A percentile compares a stretch with the other conserved stretches of the same genome.
These are phyloP conservation scores for Microplitis deprimator DNA, from an alignment of 2,888 invertebrate species.

Conservation along the genomic window DNA sequence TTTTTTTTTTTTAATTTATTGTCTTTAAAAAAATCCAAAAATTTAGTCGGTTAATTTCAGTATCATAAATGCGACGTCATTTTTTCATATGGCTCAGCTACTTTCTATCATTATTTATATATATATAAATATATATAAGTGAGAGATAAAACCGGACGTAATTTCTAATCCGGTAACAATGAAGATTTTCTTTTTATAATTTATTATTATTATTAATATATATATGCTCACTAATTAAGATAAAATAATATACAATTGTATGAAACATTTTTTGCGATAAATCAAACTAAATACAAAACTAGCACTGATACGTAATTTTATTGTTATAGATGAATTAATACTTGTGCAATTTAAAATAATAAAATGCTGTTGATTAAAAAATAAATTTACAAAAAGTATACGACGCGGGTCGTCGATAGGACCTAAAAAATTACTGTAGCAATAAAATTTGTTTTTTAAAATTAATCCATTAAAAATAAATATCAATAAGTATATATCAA, in stretches of 20 bases:
- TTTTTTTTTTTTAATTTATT: too few relatives aligned
- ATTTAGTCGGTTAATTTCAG: background rate
- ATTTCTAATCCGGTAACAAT: background rate
- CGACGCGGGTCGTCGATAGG: conserved; percentile 40
- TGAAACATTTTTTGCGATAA: background rate
- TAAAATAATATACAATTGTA: background rate
- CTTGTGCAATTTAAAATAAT: background rate
- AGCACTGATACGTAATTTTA: background rate
- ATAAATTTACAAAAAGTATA: conserved; percentile 19
- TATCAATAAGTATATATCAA: background rate
- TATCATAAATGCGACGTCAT: background rate
- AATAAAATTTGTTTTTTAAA: background rate
- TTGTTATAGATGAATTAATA: background rate
- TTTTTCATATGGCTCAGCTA: background rate
- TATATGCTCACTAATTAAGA: background rate
- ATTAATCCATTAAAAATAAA: conserved; percentile 17
- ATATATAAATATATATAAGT: background rate
- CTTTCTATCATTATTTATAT: background rate
- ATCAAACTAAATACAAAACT: background rate
- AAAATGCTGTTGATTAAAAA: conserved; percentile 4
- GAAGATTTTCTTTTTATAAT: background rate
- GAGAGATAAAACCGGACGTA: background rate
- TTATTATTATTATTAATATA: background rate
- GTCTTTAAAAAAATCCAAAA: background rate
- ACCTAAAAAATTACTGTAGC: conserved; percentile 31